phyloP scores from a whole-genome alignment of 1,140 invertebrate genomes.

The Trichonephila inaurata region DNA sequence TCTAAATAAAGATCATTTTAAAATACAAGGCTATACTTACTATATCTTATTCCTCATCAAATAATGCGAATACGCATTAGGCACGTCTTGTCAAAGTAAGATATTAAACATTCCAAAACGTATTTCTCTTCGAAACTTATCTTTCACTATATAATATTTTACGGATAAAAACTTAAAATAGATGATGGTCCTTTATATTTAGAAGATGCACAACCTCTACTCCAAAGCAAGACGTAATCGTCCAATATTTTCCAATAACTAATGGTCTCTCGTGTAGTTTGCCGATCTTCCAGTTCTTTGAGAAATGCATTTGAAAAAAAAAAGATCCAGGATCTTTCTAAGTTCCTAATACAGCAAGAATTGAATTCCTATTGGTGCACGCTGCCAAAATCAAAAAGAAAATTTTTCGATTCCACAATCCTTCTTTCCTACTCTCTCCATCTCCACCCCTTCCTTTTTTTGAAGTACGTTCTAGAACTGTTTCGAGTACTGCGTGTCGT shows the following conservation, averaged over 20 bases:
- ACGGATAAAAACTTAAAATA: background rate
- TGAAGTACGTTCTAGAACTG: slow-evolving; percentile 10
- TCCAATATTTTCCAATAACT: slow-evolving; percentile 25
- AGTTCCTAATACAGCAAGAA: slow-evolving; percentile 15
- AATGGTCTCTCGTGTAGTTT: background rate
- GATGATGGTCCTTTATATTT: background rate
- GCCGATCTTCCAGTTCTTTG: background rate
- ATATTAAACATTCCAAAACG: background rate
- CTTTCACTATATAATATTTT: background rate
- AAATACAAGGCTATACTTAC: background rate
- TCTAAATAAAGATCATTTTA: too few species aligned
- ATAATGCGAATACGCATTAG: background rate
- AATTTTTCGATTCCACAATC: slow-evolving; percentile 11
- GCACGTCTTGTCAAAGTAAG: background rate
- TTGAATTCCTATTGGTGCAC: slow-evolving; percentile 21
- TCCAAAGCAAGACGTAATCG: background rate
- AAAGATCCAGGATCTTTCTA: background rate
- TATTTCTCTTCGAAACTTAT: background rate
- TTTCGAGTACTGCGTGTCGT: slow-evolving; percentile 1
- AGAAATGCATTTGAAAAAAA: background rate
- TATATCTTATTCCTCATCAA: background rate
- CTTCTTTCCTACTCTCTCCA: background rate
- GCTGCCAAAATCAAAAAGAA: background rate
- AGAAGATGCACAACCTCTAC: background rate
- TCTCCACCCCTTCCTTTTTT: background rate